Evolutionary conservation across 1,140 invertebrate genomes (phyloP).

Genomic region (Agrypnia vestita): DNA sequence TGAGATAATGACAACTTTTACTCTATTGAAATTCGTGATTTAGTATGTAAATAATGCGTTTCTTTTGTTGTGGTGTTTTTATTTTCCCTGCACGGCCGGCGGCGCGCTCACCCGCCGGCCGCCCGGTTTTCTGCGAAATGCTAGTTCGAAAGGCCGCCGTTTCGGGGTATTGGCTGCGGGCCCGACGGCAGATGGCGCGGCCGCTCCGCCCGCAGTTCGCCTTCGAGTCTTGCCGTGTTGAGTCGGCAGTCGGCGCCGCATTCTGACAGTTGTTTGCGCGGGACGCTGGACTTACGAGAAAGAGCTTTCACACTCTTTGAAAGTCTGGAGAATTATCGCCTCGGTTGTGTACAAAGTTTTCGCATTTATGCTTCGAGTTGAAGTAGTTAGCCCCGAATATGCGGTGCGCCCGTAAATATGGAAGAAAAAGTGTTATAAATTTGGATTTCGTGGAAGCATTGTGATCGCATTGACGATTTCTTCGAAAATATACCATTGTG

Average conservation of each 20-base stretch:
- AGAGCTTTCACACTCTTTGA: constrained; percentile 7
- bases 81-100: constrained; percentile 1
- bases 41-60: neutral
- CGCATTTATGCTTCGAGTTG: neutral
- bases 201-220: constrained; percentile 5
- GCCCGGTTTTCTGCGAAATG: constrained; percentile 31
- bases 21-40: neutral
- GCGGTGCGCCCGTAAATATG: neutral
- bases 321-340: constrained; percentile 17
- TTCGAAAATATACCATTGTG: constrained; percentile 16
- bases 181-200: constrained; percentile 34
- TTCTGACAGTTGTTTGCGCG: constrained; percentile 26
- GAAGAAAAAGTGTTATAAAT: constrained; percentile 14
- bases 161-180: constrained; percentile 34
- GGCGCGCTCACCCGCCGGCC: neutral
- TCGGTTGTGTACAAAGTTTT: neutral
- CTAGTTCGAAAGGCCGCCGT: constrained; percentile 41
- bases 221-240: neutral
- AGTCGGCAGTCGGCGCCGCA: neutral
- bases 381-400: neutral
- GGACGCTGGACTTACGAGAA: constrained; percentile 2
- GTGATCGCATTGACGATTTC: neutral
- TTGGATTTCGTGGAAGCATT: constrained; percentile 3
- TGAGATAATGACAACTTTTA: constrained; percentile 5
- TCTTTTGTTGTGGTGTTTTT: constrained; percentile 21